Conservation (phyloP, 2,888 invertebrate species). For the Drosophila pseudotakahashii region DNA sequence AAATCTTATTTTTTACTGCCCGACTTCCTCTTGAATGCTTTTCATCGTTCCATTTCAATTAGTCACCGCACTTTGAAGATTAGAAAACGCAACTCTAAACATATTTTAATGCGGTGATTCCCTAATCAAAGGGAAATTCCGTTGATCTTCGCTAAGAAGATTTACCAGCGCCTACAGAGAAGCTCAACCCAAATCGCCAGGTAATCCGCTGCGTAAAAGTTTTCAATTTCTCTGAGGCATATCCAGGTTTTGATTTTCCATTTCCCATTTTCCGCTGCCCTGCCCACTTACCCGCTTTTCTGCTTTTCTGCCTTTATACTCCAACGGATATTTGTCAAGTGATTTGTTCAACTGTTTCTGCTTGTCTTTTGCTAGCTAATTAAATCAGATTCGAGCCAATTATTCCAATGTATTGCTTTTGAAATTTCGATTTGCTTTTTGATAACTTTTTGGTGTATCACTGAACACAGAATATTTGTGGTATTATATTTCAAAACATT, state of each 20-base stretch:
- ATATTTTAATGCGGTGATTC: slow-evolving; percentile 20
- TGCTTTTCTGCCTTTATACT: slow-evolving; percentile 10
- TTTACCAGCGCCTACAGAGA: slow-evolving; percentile 36
- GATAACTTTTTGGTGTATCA: slow-evolving; percentile 13
- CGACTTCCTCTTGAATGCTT: slow-evolving; percentile 12
- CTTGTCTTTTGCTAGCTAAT: slow-evolving; percentile 24
- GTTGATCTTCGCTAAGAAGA: slow-evolving; percentile 41
- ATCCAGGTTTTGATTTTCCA: slow-evolving; percentile 22
- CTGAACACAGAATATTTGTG: slow-evolving; percentile 30
- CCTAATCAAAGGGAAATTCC: slow-evolving; percentile 33
- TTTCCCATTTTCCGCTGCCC: slow-evolving; percentile 9
- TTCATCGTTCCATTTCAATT: slow-evolving; percentile 26
- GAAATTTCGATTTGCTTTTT: slow-evolving; percentile 20
- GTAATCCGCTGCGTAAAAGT: slow-evolving; percentile 41
- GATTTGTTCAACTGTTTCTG: slow-evolving; percentile 14
- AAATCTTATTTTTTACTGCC: slow-evolving; percentile 28
- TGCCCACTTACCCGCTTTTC: slow-evolving; percentile 36
- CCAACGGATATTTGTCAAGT: slow-evolving; percentile 28
- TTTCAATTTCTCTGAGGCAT: slow-evolving; percentile 19
- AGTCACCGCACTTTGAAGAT: slow-evolving; percentile 41
- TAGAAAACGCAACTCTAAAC: slow-evolving; percentile 25
- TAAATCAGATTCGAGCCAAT: slow-evolving; percentile 21
- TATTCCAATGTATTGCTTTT: slow-evolving; percentile 12
- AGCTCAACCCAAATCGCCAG: slow-evolving; percentile 26
- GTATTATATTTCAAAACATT: slow-evolving; percentile 21